Conservation (phyloP, 2,797 vertebrate genomes). For the Sternotherus odoratus region DNA sequence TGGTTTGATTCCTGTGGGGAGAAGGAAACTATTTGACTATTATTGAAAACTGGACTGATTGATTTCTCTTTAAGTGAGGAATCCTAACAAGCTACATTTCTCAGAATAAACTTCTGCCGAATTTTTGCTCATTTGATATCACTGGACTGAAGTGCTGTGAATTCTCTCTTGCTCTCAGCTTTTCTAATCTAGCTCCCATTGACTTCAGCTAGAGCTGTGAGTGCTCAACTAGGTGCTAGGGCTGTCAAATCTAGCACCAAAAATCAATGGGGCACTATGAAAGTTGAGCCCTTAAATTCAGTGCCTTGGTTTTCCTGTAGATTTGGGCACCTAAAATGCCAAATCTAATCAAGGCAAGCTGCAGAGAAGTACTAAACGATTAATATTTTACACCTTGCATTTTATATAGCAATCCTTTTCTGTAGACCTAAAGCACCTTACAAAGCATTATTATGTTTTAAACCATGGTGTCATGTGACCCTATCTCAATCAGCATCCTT, state of each 20-base stretch:
- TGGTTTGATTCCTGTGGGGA: neutral
- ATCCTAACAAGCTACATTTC: conserved; percentile 37
- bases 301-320: neutral
- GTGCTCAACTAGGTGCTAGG: neutral
- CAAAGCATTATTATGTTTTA: neutral
- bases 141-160: conserved; percentile 32
- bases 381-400: neutral
- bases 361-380: neutral
- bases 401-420: neutral
- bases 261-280: neutral
- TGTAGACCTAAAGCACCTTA: neutral
- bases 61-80: conserved; percentile 44
- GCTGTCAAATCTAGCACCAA: neutral
- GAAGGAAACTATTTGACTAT: neutral
- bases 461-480: neutral
- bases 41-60: neutral
- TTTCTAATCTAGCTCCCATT: conserved; percentile 22
- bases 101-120: conserved; percentile 22
- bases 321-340: neutral
- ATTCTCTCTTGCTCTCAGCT: conserved; percentile 27
- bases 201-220: neutral
- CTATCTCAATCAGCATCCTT: neutral
- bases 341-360: neutral
- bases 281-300: neutral
- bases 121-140: conserved; percentile 50